Evolutionary conservation across 2,888 invertebrate genomes (phyloP).

Genomic region (Plagodis dolabraria): DNA sequence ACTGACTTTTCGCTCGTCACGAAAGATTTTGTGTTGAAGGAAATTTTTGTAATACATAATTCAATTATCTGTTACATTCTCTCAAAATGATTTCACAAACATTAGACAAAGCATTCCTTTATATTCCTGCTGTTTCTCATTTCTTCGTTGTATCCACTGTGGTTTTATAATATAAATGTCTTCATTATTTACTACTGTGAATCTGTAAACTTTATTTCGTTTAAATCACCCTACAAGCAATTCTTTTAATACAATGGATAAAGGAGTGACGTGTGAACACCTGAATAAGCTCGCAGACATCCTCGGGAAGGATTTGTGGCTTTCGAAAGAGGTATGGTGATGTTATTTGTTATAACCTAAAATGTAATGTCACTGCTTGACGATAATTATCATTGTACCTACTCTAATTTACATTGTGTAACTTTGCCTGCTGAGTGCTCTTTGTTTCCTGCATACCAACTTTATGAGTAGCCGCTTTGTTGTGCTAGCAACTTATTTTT

Average conservation of each 20-base stretch:
- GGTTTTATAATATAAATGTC: constrained; percentile 63
- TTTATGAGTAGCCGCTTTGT: constrained; percentile 15
- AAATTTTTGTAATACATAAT: constrained; percentile 78
- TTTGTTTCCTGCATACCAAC: constrained; percentile 33
- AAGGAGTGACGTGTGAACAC: constrained; percentile 79
- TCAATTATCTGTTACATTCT: constrained; percentile 64
- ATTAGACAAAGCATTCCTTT: constrained; percentile 42
- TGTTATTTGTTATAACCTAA: constrained; percentile 66
- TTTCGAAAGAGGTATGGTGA: constrained; percentile 71
- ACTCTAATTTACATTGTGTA: constrained; percentile 65
- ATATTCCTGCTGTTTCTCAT: constrained; percentile 45
- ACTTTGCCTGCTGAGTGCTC: constrained; percentile 29
- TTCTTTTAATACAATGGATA: constrained; percentile 72
- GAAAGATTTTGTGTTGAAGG: constrained; percentile 73
- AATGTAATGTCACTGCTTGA: constrained; percentile 53
- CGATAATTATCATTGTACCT: constrained; percentile 65
- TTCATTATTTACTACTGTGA: constrained; percentile 42
- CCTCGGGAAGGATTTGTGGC: constrained; percentile 75
- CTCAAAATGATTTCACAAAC: constrained; percentile 65
- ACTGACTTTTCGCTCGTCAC: constrained; percentile 82
- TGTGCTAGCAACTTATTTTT: constrained; percentile 9
- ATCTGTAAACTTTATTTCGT: constrained; percentile 58
- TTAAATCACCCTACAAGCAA: constrained; percentile 57
- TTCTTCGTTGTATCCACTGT: constrained; percentile 45
- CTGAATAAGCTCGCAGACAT: constrained; percentile 72